A percentile compares a stretch with the other conserved stretches of the same genome.
Conservation (phyloP, 1,140 invertebrate genomes). For the Drosophila persimilis region DNA sequence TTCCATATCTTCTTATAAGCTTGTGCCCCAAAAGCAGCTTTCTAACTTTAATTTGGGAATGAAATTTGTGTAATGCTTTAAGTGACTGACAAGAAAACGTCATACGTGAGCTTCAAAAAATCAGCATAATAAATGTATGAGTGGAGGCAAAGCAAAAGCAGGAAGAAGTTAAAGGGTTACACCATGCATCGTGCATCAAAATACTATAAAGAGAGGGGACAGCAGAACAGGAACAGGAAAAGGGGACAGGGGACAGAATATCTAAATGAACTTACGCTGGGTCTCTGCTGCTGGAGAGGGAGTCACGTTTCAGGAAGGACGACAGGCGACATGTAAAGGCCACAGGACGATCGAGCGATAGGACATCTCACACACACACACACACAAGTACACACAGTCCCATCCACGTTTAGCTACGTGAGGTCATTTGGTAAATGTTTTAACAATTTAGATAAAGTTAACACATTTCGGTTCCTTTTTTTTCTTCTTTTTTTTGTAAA, state of each 20-base stretch:
- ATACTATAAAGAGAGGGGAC: slow-evolving; percentile 52
- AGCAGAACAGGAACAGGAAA: too few species aligned
- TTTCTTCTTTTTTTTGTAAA: slow-evolving; percentile 53
- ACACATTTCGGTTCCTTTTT: slow-evolving; percentile 70
- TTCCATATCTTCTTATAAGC: background rate
- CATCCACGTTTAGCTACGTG: slow-evolving; percentile 62
- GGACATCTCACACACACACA: slow-evolving; percentile 25
- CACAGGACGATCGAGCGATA: slow-evolving; percentile 59
- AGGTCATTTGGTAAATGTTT: slow-evolving; percentile 82
- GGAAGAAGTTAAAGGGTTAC: slow-evolving; percentile 60
- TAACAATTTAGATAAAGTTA: slow-evolving; percentile 83
- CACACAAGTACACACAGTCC: slow-evolving; percentile 13
- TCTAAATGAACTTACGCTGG: slow-evolving; percentile 63
- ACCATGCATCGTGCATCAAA: slow-evolving; percentile 69
- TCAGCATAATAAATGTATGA: slow-evolving; percentile 74
- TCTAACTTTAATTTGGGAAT: slow-evolving; percentile 2
- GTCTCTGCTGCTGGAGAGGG: slow-evolving; percentile 3
- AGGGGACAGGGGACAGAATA: slow-evolving; percentile 5
- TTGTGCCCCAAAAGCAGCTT: slow-evolving; percentile 27
- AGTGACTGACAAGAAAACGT: slow-evolving; percentile 58
- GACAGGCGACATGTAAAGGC: slow-evolving; percentile 53
- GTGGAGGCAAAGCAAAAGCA: slow-evolving; percentile 24
- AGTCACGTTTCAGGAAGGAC: slow-evolving; percentile 48
- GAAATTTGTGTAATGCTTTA: slow-evolving; percentile 30
- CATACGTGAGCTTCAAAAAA: slow-evolving; percentile 62